A percentile compares a stretch with the other conserved stretches of the same genome.
Conservation (phyloP, 2,113 vertebrate species). For the Pongo pygmaeus region DNA sequence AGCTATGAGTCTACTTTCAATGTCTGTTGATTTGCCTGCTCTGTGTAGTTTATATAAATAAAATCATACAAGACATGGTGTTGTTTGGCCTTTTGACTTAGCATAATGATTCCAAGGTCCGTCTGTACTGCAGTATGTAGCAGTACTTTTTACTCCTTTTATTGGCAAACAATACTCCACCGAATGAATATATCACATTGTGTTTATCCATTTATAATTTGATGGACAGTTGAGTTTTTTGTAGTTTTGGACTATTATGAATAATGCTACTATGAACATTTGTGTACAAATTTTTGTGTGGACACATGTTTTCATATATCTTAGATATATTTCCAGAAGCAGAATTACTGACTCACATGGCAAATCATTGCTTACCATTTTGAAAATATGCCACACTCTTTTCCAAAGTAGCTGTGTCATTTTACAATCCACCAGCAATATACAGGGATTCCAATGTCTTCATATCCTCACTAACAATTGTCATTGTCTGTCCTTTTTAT, state of each 20-base stretch:
- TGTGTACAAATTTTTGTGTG: background rate
- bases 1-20: background rate
- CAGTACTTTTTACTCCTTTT: background rate
- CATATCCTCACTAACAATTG: background rate
- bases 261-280: background rate
- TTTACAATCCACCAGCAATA: background rate
- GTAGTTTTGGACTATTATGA: background rate
- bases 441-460: background rate
- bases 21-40: background rate
- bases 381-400: background rate
- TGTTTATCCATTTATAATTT: background rate
- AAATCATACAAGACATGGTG: background rate
- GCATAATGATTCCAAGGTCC: background rate
- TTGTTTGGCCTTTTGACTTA: background rate
- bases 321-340: background rate
- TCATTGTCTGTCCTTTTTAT: background rate
- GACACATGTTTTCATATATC: background rate
- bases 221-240: background rate
- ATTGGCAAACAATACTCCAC: background rate
- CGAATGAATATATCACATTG: background rate
- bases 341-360: background rate
- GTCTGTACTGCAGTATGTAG: background rate
- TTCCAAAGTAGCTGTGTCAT: background rate
- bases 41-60: background rate
- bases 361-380: background rate